Base-by-base conservation (phyloP, 2,888 invertebrate genomes). In the Sphaeridia pumilis region DNA sequence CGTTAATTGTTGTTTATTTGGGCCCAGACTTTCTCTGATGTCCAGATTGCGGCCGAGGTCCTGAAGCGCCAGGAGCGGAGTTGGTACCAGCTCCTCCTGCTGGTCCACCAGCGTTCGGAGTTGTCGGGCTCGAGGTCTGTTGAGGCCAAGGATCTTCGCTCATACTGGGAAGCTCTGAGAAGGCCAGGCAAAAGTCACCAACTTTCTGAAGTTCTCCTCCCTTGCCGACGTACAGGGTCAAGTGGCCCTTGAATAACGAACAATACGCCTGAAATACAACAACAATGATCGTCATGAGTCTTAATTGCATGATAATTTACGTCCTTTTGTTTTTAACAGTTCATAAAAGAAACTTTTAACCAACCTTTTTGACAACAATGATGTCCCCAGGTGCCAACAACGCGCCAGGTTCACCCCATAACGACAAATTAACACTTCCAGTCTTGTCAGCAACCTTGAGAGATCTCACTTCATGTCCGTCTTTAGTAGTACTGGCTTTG, bases 391-490 rank as follows among this genome's bases (percentile, higher is more conserved):
- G 69, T 60, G 73, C 72, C 31, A 76, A 57, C 52, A 88, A 74
- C 62, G 87, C 84, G 17, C 95, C 94, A 0, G 90, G 85, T 69
- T 94, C 93, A 70, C 94, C 94, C 95, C 95, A 95, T 61, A 95
- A 82, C 4, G 92, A 92, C 43, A 94, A 81, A 72, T 94, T 94
- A 58, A 95, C 87, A 63, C 84, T 82, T 14, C 88, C 93, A 54
- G 86, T 81, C 65, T 81, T 82, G 70, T 95, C 95, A 4, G 92
- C 94, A 50, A 95, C 87, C 74, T 90, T 89, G 68, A 90, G 83
- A 46, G 93, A 90, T 67, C 94, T 78, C 66, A 95, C 93, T 76
- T 93, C 92, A 67, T 94, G 84, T 69, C 88, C 88, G 70, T 95
- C 94, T 74, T 95, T 94, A 46, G 95, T 93, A 56, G 84, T 75